Percentiles rank a stretch among this genome's conserved stretches.
Conservation (phyloP, 2,113 vertebrate genomes). For the Gnathonemus echidnorhynchus region DNA sequence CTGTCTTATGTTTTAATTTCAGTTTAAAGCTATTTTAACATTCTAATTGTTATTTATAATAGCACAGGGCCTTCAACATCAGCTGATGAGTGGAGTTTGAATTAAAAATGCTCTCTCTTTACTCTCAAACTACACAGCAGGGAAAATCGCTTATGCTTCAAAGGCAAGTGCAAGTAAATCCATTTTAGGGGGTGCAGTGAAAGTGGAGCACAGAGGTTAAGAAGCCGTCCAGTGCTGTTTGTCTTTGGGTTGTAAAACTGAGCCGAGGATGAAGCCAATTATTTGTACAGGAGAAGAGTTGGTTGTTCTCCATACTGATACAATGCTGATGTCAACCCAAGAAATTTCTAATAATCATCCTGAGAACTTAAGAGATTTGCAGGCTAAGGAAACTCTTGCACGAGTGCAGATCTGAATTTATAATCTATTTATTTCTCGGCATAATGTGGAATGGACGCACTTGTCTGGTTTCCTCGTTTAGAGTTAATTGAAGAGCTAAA, state of each 20-base stretch:
- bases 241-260: not conserved
- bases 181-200: not conserved
- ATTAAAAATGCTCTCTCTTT: not conserved
- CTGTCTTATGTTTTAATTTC: not conserved
- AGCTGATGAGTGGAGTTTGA: not conserved
- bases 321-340: not conserved
- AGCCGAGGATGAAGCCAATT: not conserved
- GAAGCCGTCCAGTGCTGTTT: not conserved
- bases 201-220: not conserved
- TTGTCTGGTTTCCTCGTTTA: not conserved
- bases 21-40: not conserved
- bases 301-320: not conserved
- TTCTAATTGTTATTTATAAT: not conserved
- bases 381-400: not conserved
- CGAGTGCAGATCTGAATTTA: not conserved
- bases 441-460: not conserved
- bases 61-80: not conserved
- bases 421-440: not conserved
- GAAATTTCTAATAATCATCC: not conserved
- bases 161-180: not conserved
- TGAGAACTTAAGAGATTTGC: not conserved
- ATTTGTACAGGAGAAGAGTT: not conserved
- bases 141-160: not conserved
- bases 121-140: not conserved
- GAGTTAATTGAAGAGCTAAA: slow-evolving; percentile 8